A percentile compares a stretch with the other conserved stretches of the same genome.
phyloP scores from a whole-genome alignment of 2,797 vertebrate species.

The Chromis chromis region DNA sequence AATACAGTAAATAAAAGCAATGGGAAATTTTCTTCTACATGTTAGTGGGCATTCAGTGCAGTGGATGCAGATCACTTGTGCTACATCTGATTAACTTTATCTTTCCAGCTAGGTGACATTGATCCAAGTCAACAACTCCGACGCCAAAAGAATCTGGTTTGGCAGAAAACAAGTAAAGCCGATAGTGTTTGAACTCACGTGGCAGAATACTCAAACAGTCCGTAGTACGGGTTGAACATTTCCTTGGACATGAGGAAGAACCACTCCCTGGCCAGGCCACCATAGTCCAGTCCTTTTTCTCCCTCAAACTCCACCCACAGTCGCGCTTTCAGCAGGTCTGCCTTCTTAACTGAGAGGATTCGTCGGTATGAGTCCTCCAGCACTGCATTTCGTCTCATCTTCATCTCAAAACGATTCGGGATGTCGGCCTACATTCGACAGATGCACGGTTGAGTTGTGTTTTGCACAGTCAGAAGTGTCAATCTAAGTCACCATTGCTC shows the following conservation, averaged over 20 bases:
- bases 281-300: conserved; percentile 97
- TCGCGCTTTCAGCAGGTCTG: conserved; percentile 94
- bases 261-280: conserved; percentile 96
- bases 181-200: conserved; percentile 87
- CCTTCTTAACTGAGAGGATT: conserved; percentile 91
- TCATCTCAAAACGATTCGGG: conserved; percentile 97
- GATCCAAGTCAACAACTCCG: neutral
- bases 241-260: conserved; percentile 99
- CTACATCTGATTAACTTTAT: neutral
- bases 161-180: neutral
- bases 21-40: neutral
- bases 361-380: conserved; percentile 96
- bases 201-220: conserved; percentile 97
- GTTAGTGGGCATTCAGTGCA: neutral
- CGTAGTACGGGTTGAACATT: conserved; percentile 99
- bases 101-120: neutral
- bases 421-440: conserved; percentile 88
- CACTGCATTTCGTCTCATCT: conserved; percentile 89
- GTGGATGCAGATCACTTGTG: neutral
- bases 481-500: neutral
- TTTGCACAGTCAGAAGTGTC: neutral
- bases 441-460: neutral
- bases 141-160: neutral
- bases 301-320: conserved; percentile 98
- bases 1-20: neutral